Conservation (phyloP, 2,113 vertebrate species). For the Bostrychus sinensis region DNA sequence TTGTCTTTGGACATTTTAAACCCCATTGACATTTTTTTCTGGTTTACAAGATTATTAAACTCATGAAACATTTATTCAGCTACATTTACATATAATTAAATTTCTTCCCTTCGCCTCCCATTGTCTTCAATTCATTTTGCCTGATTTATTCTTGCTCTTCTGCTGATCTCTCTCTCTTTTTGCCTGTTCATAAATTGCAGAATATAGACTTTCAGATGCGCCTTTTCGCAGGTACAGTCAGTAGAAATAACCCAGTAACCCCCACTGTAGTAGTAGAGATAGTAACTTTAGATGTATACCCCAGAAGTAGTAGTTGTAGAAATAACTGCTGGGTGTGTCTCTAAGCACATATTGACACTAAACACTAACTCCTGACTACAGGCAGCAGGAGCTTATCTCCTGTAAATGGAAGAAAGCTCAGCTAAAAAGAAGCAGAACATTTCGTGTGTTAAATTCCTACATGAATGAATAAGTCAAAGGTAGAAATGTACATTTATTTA, state of each 20-base stretch:
- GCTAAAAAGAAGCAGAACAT: no score
- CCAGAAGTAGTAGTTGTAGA: constrained; percentile 14
- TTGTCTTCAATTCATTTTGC: constrained; percentile 15
- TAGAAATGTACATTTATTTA: no score
- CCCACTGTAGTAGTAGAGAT: constrained; percentile 36
- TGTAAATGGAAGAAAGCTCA: no score
- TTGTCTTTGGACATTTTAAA: not conserved
- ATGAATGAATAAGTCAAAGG: no score
- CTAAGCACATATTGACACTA: not conserved
- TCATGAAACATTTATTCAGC: not conserved
- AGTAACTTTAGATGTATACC: constrained; percentile 36
- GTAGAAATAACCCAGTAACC: constrained; percentile 14
- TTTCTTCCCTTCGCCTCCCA: constrained; percentile 5
- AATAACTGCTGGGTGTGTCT: constrained; percentile 7
- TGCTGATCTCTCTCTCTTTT: constrained; percentile 54
- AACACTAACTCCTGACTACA: not conserved
- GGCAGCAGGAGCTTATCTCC: constrained; percentile 9
- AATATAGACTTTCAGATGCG: constrained; percentile 82
- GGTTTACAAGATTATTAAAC: not conserved
- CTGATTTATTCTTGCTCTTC: constrained; percentile 22
- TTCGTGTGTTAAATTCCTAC: no score
- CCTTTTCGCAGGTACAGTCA: constrained; percentile 80
- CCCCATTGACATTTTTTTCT: not conserved
- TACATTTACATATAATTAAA: constrained; percentile 12
- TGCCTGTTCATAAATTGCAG: constrained; percentile 70